These are phyloP conservation scores for Dicycla oo DNA, from an alignment of 2,888 invertebrate species.

Conservation along the genomic window DNA sequence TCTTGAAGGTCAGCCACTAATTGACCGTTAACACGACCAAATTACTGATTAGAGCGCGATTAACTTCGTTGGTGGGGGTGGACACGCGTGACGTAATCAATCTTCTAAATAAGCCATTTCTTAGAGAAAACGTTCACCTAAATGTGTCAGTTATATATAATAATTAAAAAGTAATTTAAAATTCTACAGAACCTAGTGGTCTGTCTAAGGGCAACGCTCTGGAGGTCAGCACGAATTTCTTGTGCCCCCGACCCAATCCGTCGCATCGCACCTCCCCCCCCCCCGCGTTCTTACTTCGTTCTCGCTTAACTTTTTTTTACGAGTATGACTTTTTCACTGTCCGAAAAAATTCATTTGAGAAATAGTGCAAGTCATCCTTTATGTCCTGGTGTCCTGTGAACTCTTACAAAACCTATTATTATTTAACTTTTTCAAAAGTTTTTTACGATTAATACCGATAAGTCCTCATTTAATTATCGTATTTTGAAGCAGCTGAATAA, in stretches of 20 bases:
- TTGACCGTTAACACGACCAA: slow-evolving; percentile 60
- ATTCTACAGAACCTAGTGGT: not conserved
- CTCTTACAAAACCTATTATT: not conserved
- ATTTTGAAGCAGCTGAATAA: not conserved
- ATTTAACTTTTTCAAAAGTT: no score
- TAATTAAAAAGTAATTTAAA: slow-evolving; percentile 16
- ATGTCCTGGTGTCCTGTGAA: not conserved
- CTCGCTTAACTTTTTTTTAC: no score
- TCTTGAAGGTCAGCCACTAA: slow-evolving; percentile 59
- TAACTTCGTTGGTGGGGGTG: slow-evolving; percentile 38
- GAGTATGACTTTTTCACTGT: no score
- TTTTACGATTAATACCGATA: not conserved
- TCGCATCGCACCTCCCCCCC: no score
- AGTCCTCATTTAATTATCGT: not conserved
- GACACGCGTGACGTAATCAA: slow-evolving; percentile 36
- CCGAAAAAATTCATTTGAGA: not conserved
- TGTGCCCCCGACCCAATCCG: no score
- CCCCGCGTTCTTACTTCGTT: no score
- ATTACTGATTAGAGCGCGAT: slow-evolving; percentile 55
- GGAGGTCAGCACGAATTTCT: slow-evolving; percentile 7
- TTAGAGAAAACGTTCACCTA: not conserved
- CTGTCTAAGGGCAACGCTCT: slow-evolving; percentile 3
- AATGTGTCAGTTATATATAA: not conserved
- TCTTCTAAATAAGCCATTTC: slow-evolving; percentile 24
- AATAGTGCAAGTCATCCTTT: slow-evolving; percentile 8